Conservation (phyloP, 2,888 invertebrate genomes). For the Pseudanteris insignis region DNA sequence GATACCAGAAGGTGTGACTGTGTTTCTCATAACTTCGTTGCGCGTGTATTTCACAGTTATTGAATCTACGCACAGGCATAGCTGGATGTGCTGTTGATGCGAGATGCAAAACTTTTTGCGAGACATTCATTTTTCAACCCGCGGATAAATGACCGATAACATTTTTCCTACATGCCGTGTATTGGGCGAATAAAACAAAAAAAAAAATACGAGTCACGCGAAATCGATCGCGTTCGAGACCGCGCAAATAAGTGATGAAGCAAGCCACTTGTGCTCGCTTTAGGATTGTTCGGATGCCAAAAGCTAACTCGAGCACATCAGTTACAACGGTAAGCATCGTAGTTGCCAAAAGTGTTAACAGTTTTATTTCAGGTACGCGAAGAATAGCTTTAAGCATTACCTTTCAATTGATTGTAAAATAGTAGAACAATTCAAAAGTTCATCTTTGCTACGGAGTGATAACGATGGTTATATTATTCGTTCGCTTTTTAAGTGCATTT, state of each 20-base stretch:
- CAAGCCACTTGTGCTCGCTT: conserved; percentile 40
- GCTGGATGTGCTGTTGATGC: too few species aligned
- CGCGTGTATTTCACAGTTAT: too few species aligned
- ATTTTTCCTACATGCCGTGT: background rate
- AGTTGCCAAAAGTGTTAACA: conserved; percentile 40
- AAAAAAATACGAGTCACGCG: background rate
- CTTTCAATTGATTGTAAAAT: conserved; percentile 28
- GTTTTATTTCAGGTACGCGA: conserved; percentile 24
- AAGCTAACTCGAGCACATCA: conserved; percentile 43
- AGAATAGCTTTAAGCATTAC: conserved; percentile 16
- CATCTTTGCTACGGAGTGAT: conserved; percentile 10
- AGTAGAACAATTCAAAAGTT: conserved; percentile 14
- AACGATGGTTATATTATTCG: too few species aligned
- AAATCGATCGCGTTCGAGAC: conserved; percentile 13
- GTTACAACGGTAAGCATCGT: conserved; percentile 33
- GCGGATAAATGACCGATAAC: too few species aligned
- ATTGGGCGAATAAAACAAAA: background rate
- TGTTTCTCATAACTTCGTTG: too few species aligned
- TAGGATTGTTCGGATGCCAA: conserved; percentile 39
- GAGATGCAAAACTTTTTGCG: too few species aligned
- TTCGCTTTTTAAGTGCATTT: too few species aligned
- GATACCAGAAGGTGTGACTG: too few species aligned
- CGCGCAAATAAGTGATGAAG: conserved; percentile 33
- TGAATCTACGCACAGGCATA: too few species aligned
- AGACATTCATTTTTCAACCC: too few species aligned